These are phyloP conservation scores for Epizoanthus ramosus DNA, from an alignment of 92 coral and sea anemone species.

Conservation along the genomic window DNA sequence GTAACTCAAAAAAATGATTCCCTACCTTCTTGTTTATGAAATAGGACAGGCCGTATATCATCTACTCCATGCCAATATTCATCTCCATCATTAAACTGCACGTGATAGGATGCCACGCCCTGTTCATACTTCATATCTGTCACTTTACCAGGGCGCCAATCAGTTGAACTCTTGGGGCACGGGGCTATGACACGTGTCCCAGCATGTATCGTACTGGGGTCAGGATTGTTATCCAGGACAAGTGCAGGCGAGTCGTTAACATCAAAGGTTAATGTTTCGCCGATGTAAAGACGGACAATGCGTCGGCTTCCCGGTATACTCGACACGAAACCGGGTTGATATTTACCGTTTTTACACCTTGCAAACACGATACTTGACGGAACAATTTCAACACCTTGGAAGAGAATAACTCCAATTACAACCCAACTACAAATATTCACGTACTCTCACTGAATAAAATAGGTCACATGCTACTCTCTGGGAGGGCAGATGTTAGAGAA, in stretches of 20 bases:
- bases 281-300: slow-evolving; percentile 56
- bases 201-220: slow-evolving; percentile 40
- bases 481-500: no score
- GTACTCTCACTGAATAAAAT: no score
- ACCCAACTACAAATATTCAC: no score
- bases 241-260: slow-evolving; percentile 66
- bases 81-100: slow-evolving; percentile 62
- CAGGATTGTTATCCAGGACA: slow-evolving; percentile 68
- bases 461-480: no score
- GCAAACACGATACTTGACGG: slow-evolving; percentile 78
- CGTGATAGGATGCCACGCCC: slow-evolving; percentile 53
- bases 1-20: not conserved
- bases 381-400: slow-evolving; percentile 53
- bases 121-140: slow-evolving; percentile 49
- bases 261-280: slow-evolving; percentile 40
- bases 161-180: slow-evolving; percentile 36
- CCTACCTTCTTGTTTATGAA: slow-evolving; percentile 65
- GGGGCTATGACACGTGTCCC: slow-evolving; percentile 80
- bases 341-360: slow-evolving; percentile 58
- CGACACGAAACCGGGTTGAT: slow-evolving; percentile 69
- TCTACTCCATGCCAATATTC: slow-evolving; percentile 67
- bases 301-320: slow-evolving; percentile 57
- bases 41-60: slow-evolving; percentile 61
- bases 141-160: slow-evolving; percentile 76
- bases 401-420: not conserved